Evolutionary conservation across 37 sponge, comb jelly and placozoan genomes (phyloP).

Genomic region (Ephydatia muelleri): DNA sequence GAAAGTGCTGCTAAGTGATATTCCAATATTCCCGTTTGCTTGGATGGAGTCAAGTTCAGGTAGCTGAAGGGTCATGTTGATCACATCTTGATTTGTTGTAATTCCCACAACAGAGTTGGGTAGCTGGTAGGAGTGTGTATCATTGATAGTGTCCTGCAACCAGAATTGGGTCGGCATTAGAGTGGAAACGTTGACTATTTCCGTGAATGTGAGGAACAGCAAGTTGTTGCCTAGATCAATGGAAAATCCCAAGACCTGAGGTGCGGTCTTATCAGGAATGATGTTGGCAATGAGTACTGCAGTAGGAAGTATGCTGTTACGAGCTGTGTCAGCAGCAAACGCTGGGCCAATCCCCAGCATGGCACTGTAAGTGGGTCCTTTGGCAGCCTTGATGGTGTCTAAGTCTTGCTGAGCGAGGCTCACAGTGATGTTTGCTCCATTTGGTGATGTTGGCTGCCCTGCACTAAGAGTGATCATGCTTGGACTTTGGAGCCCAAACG

Average conservation of each 20-base stretch:
- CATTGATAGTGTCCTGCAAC: conserved; percentile 20
- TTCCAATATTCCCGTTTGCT: conserved; percentile 41
- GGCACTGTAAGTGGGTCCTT: conserved; percentile 15
- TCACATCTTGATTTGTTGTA: conserved; percentile 9
- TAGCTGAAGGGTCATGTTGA: conserved; percentile 22
- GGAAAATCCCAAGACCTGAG: conserved; percentile 50
- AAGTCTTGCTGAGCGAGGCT: conserved; percentile 58
- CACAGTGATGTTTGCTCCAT: conserved; percentile 46
- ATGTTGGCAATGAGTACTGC: conserved; percentile 24
- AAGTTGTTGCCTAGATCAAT: conserved; percentile 54
- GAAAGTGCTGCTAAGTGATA: conserved; percentile 42
- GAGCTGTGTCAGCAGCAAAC: conserved; percentile 73
- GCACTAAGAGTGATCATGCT: conserved; percentile 29
- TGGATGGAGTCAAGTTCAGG: conserved; percentile 31
- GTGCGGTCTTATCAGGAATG: conserved; percentile 50
- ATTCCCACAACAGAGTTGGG: conserved; percentile 15
- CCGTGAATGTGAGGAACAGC: conserved; percentile 71
- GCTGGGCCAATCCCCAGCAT: conserved; percentile 20
- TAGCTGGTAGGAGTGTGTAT: not conserved
- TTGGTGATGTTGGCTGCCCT: conserved; percentile 25
- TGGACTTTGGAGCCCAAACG: not conserved
- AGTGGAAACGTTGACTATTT: conserved; percentile 42
- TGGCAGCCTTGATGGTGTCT: conserved; percentile 49
- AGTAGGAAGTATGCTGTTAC: conserved; percentile 56
- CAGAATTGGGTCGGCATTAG: conserved; percentile 18